Conservation (phyloP, 2,113 vertebrate genomes). For the Takifugu bimaculatus region DNA sequence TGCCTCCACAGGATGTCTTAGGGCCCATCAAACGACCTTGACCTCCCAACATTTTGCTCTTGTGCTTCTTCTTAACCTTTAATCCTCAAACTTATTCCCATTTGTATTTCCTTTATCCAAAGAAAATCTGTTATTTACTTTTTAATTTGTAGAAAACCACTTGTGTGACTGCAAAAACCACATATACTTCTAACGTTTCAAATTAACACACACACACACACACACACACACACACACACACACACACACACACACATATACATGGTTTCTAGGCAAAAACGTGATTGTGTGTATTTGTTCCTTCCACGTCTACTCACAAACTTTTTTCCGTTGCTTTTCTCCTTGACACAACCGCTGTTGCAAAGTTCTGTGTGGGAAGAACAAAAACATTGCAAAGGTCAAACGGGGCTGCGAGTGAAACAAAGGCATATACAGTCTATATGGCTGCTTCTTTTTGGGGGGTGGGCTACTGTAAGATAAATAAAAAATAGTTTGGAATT, state of each 20-base stretch:
- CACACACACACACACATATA: too few species aligned
- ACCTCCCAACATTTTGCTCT: slow-evolving; percentile 41
- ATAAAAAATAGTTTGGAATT: too few species aligned
- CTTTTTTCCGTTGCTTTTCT: background rate
- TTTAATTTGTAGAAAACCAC: slow-evolving; percentile 11
- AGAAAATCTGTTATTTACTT: background rate
- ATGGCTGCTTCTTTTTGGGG: too few species aligned
- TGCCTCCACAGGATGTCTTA: slow-evolving; percentile 38
- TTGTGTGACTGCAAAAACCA: slow-evolving; percentile 17
- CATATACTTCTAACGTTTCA: background rate
- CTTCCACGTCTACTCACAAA: background rate
- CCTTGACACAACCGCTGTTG: background rate
- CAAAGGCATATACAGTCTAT: too few species aligned
- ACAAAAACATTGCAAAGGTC: too few species aligned
- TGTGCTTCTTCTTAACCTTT: slow-evolving; percentile 15
- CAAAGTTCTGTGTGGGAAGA: too few species aligned
- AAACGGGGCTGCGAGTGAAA: too few species aligned
- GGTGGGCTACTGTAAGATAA: too few species aligned
- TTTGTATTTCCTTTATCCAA: slow-evolving; percentile 33
- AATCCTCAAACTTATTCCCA: slow-evolving; percentile 26
- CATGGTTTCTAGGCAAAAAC: background rate
- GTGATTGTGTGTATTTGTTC: background rate
- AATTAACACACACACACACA: background rate
- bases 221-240: too few species aligned
- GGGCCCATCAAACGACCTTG: slow-evolving; percentile 43